Conservation (phyloP, 2,113 vertebrate genomes). For the Zosterops hypoxanthus region DNA sequence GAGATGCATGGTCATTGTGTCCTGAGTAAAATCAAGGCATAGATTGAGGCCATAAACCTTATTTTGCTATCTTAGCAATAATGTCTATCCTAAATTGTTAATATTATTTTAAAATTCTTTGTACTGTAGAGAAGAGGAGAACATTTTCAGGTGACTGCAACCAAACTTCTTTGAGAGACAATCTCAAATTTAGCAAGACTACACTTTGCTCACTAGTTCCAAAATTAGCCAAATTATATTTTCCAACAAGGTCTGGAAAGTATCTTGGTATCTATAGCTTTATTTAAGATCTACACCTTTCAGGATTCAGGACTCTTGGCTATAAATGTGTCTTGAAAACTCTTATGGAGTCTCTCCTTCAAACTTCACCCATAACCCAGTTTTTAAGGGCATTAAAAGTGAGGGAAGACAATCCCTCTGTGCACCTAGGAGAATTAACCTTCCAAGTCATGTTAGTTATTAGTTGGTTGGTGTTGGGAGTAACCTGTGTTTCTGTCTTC, state of each 20-base stretch:
- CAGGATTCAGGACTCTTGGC: not conserved
- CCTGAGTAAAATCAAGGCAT: not conserved
- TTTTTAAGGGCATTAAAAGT: not conserved
- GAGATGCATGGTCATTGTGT: not conserved
- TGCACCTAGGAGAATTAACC: not conserved
- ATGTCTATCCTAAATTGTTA: not conserved
- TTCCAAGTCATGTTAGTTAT: not conserved
- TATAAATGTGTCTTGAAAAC: not conserved
- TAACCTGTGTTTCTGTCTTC: not conserved
- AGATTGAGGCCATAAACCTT: not conserved
- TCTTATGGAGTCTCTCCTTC: not conserved
- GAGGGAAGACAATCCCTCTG: not conserved
- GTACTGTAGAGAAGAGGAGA: not conserved
- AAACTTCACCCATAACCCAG: not conserved
- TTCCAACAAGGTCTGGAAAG: not conserved
- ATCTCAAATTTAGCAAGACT: not conserved
- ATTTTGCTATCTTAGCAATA: not conserved
- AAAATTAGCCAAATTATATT: not conserved
- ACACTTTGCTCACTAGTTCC: not conserved
- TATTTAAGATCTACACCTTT: not conserved
- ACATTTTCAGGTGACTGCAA: not conserved
- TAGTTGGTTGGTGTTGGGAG: not conserved
- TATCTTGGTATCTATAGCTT: not conserved
- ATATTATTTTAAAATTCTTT: not conserved
- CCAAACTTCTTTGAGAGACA: not conserved